Evolutionary conservation across 1,140 invertebrate species (phyloP), one percentile per base, ranked within the genome.

Genomic region (Pollicipes pollicipes): DNA sequence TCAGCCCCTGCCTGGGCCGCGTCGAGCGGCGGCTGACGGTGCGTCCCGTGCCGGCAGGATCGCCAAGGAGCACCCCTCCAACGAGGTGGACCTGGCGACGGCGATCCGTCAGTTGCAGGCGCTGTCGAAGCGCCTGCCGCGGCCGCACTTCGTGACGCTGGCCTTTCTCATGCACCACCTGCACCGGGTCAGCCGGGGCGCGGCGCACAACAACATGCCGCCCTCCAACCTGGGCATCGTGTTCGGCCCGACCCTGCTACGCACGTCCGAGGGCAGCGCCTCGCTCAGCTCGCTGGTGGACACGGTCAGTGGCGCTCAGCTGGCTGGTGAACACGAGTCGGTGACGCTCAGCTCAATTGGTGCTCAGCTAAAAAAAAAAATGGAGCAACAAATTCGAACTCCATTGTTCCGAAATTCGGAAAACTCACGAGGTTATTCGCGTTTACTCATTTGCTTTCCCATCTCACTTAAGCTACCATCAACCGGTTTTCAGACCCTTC

Each of bases 141-240:
- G 75, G 28, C 77, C 81, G 70, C 82, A 85, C 76, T 79, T 77
- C 58, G 76, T 76, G 70, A 84, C 83, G 29, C 78, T 82, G 71
- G 78, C 78, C n/a, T 76, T 79, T 30, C 77, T 85, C 26, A 83
- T 84, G 78, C 79, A 82, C 74, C 84, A 85, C 76, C 77, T 85
- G 71, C 75, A 82, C 67, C 78, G 80, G 76, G 76, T 80, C 27
- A 72, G 77, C 6, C 68, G 70, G 28, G 72, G 78, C 31, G 70
- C 77, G n/a, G 78, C 80, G 31, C 72, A 77, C 13, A 86, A 86
- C 74, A 83, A 85, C 72, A 86, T 86, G 85, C 83, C 81, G 30
- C 76, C 84, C 3, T 83, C 80, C 72, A 86, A 86, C 75, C 77
- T 86, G 37, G 84, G 84, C 4, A 85, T 85, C 72, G 83, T 86